These are phyloP conservation scores for Callocephalon fimbriatum DNA, from an alignment of 2,113 vertebrate genomes.

Conservation along the genomic window DNA sequence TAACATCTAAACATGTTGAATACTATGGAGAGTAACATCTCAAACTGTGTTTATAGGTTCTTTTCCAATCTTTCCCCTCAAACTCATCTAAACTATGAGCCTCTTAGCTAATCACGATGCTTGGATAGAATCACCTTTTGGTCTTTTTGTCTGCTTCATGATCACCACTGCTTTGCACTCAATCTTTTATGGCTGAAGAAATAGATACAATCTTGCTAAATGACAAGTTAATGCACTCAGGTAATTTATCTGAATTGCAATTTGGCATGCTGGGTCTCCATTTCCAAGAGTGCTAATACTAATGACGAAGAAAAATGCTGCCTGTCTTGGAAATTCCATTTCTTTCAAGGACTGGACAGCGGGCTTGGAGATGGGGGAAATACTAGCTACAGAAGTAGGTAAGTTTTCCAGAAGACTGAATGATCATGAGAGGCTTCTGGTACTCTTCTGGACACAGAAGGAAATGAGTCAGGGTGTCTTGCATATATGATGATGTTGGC, in stretches of 20 bases:
- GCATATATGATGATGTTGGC: background rate
- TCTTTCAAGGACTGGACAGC: background rate
- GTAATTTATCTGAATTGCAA: background rate
- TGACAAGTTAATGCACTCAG: background rate
- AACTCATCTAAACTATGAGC: background rate
- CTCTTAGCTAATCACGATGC: background rate
- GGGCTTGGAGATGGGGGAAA: background rate
- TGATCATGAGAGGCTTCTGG: background rate
- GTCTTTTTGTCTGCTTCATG: background rate
- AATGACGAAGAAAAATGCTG: background rate
- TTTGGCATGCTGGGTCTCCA: background rate
- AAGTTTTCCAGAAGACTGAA: background rate
- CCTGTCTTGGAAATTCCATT: background rate
- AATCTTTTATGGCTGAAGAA: background rate
- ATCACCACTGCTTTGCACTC: background rate
- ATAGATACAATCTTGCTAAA: background rate
- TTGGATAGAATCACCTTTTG: background rate
- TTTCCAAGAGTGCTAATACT: background rate
- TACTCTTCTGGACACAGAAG: background rate
- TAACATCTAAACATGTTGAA: background rate
- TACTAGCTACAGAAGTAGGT: background rate
- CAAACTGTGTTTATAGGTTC: background rate
- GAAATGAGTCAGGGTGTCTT: constrained; percentile 19
- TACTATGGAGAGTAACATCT: background rate
- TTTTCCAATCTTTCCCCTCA: background rate